Base-by-base conservation (phyloP, 2,888 invertebrate genomes). In the Limnephilus rhombicus region DNA sequence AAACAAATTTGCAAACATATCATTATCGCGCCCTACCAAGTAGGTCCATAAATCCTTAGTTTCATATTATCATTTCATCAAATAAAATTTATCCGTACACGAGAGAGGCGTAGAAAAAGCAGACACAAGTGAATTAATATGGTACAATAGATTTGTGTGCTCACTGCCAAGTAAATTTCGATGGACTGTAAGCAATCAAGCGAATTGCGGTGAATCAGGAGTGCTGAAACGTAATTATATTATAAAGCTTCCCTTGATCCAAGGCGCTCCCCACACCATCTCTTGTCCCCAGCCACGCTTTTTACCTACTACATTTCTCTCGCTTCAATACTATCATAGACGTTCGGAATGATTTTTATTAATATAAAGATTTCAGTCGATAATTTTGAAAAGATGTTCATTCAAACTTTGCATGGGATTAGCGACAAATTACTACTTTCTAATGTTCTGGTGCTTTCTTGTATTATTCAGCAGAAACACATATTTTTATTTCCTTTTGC, bases 151-250 rank as follows among this genome's bases (percentile, higher is more conserved):
- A 88, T 53, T 88, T 68, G 31, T 88, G 68, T 31, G 49, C 91
- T 92, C 92, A 91, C 85, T 91, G 87, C 80, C 92, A 88, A 92
- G 92, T 92, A 92, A 92, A 92, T 93, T 92, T 92, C 93, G 91
- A 93, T 91, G 93, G 92, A 91, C 92, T 90, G 92, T 92, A 93
- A 91, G 93, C 93, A 93, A 93, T 93, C 93, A 93, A 93, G 93
- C 93, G 93, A 93, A 93, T 93, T 93, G 93, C 92, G 93, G 93
- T 92, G 93, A 93, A 93, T 93, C 92, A 93, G 91, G 93, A 93
- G 93, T 93, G 93, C 91, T 93, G 93, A 93, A 92, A 93, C 90
- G 92, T 93, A 93, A 93, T 93, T 93, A 93, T 93, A 92, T 92
- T 92, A 92, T 91, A 90, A 86, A 91, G 91, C 85, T 88, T 29